Conservation (phyloP, 2,797 vertebrate genomes). For the Tenualosa thibaudeaui region DNA sequence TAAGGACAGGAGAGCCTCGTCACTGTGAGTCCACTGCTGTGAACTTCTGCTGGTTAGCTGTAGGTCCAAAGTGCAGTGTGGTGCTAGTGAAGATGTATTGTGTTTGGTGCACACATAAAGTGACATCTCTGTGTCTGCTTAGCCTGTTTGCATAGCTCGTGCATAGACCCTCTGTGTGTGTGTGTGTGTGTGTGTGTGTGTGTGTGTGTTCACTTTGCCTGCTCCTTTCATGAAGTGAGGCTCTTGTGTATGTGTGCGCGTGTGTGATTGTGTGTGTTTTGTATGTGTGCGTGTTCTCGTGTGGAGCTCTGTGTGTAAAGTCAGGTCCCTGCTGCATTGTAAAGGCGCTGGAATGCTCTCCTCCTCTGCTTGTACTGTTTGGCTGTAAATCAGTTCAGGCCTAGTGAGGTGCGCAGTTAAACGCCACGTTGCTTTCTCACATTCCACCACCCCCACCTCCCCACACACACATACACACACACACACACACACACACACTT, state of each 20-base stretch:
- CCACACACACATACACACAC: background rate
- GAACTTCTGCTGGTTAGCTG: conserved; percentile 5
- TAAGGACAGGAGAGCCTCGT: conserved; percentile 37
- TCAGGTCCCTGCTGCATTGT: conserved; percentile 44
- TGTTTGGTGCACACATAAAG: background rate
- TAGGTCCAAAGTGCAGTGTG: background rate
- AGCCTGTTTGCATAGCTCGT: background rate
- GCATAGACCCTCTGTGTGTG: background rate
- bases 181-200: too few species aligned
- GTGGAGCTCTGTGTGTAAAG: conserved; percentile 14
- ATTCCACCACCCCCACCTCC: conserved; percentile 24
- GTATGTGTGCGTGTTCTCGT: conserved; percentile 22
- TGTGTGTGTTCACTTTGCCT: background rate
- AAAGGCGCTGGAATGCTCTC: conserved; percentile 53
- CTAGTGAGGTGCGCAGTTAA: conserved; percentile 55
- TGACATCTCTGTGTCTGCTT: background rate
- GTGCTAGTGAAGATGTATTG: background rate
- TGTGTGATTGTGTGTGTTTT: background rate
- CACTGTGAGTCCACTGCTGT: conserved; percentile 29
- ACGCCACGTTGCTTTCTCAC: conserved; percentile 50
- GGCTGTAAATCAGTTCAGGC: conserved; percentile 59
- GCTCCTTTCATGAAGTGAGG: background rate
- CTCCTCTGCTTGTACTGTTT: conserved; percentile 46
- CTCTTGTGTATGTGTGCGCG: background rate
- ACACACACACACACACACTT: background rate